A percentile compares a stretch with the other conserved stretches of the same genome.
Conservation (phyloP, 2,797 vertebrate genomes). For the Crypturellus tataupa region DNA sequence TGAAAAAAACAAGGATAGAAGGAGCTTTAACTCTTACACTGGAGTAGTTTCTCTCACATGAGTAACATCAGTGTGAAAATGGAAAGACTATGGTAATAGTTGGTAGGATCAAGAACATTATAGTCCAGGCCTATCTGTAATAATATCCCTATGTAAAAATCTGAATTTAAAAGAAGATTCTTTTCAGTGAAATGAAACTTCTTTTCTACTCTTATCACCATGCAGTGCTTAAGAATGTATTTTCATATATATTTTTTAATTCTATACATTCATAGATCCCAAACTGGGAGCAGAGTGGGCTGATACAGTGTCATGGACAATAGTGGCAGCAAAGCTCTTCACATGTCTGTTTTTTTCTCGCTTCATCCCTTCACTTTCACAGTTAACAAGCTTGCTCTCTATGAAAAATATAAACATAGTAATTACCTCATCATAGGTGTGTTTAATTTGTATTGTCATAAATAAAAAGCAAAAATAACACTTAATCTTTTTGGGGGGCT, state of each 20-base stretch:
- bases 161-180: neutral
- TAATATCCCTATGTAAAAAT: neutral
- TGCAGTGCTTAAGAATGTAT: neutral
- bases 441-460: conserved; percentile 65
- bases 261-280: neutral
- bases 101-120: neutral
- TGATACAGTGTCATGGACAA: neutral
- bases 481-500: conserved; percentile 46
- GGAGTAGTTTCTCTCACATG: neutral
- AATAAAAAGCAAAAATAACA: conserved; percentile 60
- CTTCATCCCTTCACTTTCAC: neutral
- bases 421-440: conserved; percentile 44
- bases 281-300: neutral
- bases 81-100: neutral
- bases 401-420: neutral
- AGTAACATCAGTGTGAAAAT: neutral
- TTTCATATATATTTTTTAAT: neutral
- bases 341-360: neutral
- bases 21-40: neutral
- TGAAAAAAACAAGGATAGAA: neutral
- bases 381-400: conserved; percentile 7
- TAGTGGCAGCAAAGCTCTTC: neutral
- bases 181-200: neutral
- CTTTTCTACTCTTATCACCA: neutral
- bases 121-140: neutral